Evolutionary conservation across 2,888 invertebrate genomes (phyloP).

Genomic region (Hirtodrosophila alboralis): DNA sequence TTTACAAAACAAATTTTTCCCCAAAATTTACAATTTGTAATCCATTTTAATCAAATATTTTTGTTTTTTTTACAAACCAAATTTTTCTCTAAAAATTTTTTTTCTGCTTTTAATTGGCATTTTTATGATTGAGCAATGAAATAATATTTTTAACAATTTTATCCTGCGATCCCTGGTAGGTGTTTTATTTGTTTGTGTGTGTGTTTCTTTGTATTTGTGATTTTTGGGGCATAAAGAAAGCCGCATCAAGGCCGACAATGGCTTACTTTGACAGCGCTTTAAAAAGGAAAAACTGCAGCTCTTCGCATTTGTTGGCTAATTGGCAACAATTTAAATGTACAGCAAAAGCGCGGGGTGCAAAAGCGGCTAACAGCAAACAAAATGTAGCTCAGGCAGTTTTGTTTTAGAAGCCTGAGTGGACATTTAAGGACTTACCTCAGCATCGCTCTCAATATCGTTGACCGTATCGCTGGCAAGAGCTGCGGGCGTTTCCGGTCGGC

Average conservation of each 20-base stretch:
- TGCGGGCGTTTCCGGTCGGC: slow-evolving; percentile 62
- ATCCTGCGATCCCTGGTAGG: slow-evolving; percentile 1
- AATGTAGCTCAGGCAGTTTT: slow-evolving; percentile 3
- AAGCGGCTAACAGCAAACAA: slow-evolving; percentile 42
- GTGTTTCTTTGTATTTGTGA: slow-evolving; percentile 2
- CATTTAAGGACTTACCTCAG: slow-evolving; percentile 58
- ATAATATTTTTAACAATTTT: too few species aligned
- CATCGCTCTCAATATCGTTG: slow-evolving; percentile 43
- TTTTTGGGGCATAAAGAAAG: slow-evolving; percentile 47
- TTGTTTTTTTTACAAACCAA: too few species aligned
- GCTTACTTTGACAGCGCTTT: slow-evolving; percentile 81
- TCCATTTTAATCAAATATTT: too few species aligned
- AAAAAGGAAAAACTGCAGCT: slow-evolving; percentile 6
- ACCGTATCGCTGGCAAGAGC: slow-evolving; percentile 36
- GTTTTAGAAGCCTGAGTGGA: slow-evolving; percentile 4
- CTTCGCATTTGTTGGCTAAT: slow-evolving; percentile 8
- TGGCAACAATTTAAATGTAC: slow-evolving; percentile 38
- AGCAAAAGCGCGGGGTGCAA: slow-evolving; percentile 66
- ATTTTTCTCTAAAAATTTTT: too few species aligned
- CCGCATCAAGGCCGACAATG: slow-evolving; percentile 82
- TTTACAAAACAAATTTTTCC: too few species aligned
- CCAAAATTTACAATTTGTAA: too few species aligned
- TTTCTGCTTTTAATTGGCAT: too few species aligned
- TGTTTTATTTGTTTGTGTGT: slow-evolving; percentile 5
- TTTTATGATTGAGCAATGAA: too few species aligned